These are phyloP conservation scores for Eublepharis macularius DNA, from an alignment of 2,113 vertebrate species.

Conservation along the genomic window DNA sequence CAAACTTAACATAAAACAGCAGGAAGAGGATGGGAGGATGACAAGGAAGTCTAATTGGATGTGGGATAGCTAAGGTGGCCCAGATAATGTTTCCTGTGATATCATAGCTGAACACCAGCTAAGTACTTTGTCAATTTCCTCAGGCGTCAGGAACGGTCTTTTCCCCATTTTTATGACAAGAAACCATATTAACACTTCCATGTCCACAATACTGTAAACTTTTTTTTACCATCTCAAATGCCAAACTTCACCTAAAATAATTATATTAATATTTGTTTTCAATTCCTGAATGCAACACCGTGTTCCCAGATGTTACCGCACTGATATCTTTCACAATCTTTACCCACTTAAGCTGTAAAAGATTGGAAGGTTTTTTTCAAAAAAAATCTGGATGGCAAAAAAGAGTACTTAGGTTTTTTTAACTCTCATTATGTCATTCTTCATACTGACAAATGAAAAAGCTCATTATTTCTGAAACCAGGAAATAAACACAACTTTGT, in stretches of 20 bases:
- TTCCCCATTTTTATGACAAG: neutral
- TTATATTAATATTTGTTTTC: rapidly evolving
- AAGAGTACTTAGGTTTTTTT: neutral
- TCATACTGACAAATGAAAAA: neutral
- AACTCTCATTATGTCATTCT: neutral
- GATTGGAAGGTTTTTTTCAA: neutral
- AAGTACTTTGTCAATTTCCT: conserved; percentile 29
- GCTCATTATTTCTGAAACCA: neutral
- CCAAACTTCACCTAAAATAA: neutral
- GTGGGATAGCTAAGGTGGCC: conserved; percentile 22
- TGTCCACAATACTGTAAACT: neutral
- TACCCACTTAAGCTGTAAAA: neutral
- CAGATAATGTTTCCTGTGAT: conserved; percentile 61
- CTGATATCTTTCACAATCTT: neutral
- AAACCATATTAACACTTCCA: conserved; percentile 35
- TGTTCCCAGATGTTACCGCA: neutral
- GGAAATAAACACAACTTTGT: neutral
- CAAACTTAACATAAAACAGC: conserved; percentile 54
- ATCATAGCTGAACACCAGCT: neutral
- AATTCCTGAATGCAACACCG: neutral
- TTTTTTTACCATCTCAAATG: neutral
- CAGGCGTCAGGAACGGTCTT: neutral
- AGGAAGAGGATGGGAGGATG: conserved; percentile 65
- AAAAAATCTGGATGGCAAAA: neutral
- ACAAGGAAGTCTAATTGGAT: conserved; percentile 30